A percentile compares a stretch with the other conserved stretches of the same genome.
Evolutionary conservation across 2,113 vertebrate genomes (phyloP).

Genomic region (Agapornis roseicollis): DNA sequence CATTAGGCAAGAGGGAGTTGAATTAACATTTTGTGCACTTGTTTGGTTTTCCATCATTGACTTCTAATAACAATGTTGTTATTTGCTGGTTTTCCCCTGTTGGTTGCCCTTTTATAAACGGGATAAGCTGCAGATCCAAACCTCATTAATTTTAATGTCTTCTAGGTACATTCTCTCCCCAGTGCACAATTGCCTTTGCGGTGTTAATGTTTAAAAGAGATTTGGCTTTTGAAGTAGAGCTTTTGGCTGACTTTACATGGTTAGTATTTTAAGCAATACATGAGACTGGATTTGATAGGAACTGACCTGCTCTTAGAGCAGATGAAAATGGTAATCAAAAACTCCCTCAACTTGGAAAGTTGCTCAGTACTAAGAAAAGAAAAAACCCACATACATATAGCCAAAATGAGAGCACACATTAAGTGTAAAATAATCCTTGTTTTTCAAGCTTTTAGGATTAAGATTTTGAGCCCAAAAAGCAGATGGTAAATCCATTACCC

Average conservation of each 20-base stretch:
- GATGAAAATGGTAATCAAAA: not conserved
- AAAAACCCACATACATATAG: not conserved
- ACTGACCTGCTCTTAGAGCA: not conserved
- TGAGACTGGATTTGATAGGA: not conserved
- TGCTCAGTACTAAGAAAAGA: not conserved
- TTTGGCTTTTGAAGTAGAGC: not conserved
- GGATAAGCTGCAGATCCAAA: not conserved
- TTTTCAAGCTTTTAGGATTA: not conserved
- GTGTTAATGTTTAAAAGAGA: not conserved
- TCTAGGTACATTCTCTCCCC: not conserved
- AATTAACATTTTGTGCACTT: not conserved
- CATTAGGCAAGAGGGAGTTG: not conserved
- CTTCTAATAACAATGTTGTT: not conserved
- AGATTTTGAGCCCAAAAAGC: not conserved
- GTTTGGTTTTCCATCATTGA: not conserved
- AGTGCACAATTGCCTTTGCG: not conserved
- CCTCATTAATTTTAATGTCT: not conserved
- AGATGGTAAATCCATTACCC: conserved; percentile 28
- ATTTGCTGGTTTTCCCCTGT: not conserved
- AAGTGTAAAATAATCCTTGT: not conserved
- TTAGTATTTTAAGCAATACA: not conserved
- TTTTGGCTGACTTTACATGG: not conserved
- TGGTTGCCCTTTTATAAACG: not conserved
- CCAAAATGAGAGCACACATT: not conserved
- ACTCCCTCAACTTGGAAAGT: not conserved